Percentiles rank a stretch among this genome's conserved stretches.
phyloP scores from a whole-genome alignment of 2,797 vertebrate species.

The Coracias cyanogaster region DNA sequence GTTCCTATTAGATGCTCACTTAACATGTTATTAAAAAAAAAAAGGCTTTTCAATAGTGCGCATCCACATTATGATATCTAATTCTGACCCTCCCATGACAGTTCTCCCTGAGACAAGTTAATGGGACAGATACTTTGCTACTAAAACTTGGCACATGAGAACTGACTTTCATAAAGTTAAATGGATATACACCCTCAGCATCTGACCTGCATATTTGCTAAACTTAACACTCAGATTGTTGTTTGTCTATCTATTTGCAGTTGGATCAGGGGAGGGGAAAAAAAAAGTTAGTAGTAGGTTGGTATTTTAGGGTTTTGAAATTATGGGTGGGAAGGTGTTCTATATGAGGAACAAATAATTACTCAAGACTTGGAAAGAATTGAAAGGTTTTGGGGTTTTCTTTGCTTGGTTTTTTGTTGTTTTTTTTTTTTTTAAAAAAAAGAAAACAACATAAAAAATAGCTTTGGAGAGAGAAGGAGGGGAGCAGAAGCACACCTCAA shows the following conservation, averaged over 20 bases:
- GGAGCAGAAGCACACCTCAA: neutral
- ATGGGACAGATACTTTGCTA: neutral
- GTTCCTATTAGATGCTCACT: neutral
- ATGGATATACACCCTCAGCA: neutral
- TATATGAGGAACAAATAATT: neutral
- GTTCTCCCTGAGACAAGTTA: neutral
- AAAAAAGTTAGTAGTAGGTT: neutral
- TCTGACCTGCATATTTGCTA: neutral
- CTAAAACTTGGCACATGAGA: neutral
- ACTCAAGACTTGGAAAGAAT: neutral
- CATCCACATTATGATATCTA: neutral
- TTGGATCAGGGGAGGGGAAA: neutral
- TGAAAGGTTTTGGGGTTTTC: neutral
- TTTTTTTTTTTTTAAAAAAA: too few relatives aligned
- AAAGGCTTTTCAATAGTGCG: neutral
- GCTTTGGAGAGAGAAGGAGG: neutral
- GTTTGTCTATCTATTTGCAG: neutral
- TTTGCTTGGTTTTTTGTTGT: too few relatives aligned
- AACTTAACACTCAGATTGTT: neutral
- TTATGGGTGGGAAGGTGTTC: rapidly evolving
- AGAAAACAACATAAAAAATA: too few relatives aligned
- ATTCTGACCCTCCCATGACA: neutral
- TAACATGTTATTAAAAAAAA: neutral
- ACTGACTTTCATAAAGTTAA: neutral
- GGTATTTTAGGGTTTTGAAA: neutral